These are phyloP conservation scores for Mechanitis messenoides DNA, from an alignment of 2,888 invertebrate species.

Conservation along the genomic window DNA sequence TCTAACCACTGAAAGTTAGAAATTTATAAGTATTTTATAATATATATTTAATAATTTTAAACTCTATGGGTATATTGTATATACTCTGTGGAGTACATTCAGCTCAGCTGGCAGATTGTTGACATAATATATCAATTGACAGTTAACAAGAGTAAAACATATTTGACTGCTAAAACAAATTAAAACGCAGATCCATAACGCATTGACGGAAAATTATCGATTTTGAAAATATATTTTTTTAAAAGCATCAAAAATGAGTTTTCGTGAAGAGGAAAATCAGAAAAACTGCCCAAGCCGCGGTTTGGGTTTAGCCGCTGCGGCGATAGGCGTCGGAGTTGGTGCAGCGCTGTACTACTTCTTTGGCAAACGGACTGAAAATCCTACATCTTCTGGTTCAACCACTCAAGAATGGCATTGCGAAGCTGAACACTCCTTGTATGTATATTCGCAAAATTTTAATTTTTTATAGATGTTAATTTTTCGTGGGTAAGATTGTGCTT, in stretches of 20 bases:
- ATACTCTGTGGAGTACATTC: no score
- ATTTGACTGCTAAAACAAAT: neutral
- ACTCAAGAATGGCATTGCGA: slow-evolving; percentile 49
- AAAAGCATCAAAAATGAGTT: slow-evolving; percentile 46
- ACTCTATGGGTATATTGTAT: no score
- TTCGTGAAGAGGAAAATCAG: slow-evolving; percentile 54
- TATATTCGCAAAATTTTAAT: slow-evolving; percentile 5
- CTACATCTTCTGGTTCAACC: slow-evolving; percentile 50
- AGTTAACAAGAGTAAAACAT: neutral
- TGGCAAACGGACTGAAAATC: slow-evolving; percentile 52
- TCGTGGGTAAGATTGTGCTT: neutral
- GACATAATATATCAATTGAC: neutral
- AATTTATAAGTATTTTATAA: no score
- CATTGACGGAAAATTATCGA: slow-evolving; percentile 8
- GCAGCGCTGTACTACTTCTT: slow-evolving; percentile 67
- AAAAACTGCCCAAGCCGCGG: slow-evolving; percentile 60
- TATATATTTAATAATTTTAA: no score
- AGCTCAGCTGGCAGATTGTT: neutral
- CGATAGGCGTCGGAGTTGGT: slow-evolving; percentile 65
- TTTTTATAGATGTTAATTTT: neutral
- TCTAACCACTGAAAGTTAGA: no score
- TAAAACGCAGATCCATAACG: slow-evolving; percentile 14
- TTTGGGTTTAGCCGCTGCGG: slow-evolving; percentile 60
- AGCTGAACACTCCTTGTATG: slow-evolving; percentile 36
- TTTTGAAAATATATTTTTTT: neutral